Percentiles rank a stretch among this genome's conserved stretches.
phyloP scores from a whole-genome alignment of 2,888 invertebrate genomes.

The Coelopa pilipes region DNA sequence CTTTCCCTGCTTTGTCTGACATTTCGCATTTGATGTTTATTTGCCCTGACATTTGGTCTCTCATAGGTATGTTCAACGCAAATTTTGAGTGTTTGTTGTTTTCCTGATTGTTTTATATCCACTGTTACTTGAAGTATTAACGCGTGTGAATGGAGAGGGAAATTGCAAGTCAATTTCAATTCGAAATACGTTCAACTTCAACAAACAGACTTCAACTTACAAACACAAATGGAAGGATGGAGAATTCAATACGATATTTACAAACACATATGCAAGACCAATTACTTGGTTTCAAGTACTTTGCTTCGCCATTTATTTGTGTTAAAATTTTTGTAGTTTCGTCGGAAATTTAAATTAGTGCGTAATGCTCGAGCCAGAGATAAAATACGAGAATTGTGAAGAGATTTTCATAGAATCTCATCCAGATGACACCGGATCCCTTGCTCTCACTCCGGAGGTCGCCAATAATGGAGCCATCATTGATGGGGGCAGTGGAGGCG shows the following conservation, averaged over 20 bases:
- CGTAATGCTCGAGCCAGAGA: constrained; percentile 41
- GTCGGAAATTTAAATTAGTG: neutral
- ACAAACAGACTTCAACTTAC: too few relatives aligned
- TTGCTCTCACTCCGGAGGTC: neutral
- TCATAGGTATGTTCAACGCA: too few relatives aligned
- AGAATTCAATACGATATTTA: constrained; percentile 3
- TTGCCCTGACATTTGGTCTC: too few relatives aligned
- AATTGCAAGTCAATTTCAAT: too few relatives aligned
- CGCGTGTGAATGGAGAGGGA: too few relatives aligned
- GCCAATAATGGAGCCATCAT: neutral
- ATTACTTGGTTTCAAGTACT: constrained; percentile 26
- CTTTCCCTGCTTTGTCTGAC: too few relatives aligned
- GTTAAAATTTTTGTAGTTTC: constrained; percentile 10
- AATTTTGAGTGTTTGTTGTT: too few relatives aligned
- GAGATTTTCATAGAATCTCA: constrained; percentile 39
- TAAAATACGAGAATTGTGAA: constrained; percentile 48
- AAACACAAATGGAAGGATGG: neutral
- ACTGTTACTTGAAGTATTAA: too few relatives aligned
- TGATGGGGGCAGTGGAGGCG: neutral
- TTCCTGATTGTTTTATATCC: too few relatives aligned
- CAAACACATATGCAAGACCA: constrained; percentile 16
- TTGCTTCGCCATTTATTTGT: neutral
- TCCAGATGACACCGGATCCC: neutral
- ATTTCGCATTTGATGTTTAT: too few relatives aligned
- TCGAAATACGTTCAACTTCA: too few relatives aligned